Base-by-base conservation (phyloP, 2,888 invertebrate genomes). In the Nycteola revayana region DNA sequence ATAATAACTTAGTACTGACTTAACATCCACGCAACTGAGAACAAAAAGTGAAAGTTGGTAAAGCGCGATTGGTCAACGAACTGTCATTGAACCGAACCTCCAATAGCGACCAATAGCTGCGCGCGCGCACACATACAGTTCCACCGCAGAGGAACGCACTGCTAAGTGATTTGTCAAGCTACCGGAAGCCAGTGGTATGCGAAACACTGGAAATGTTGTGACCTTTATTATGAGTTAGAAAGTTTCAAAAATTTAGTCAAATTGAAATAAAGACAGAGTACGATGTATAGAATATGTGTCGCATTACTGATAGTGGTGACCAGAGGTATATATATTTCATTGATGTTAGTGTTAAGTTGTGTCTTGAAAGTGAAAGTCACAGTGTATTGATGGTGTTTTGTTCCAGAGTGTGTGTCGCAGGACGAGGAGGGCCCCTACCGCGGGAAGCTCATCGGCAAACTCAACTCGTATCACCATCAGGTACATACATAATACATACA, bases 401-500 rank as follows among this genome's bases (percentile, higher is more conserved):
- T 82, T 82, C 11, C 71, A 87, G 87, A 72, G 34, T 75, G 78
- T 42, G 63, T 50, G 27, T 74, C 85, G n/a, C 86, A 90, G 53
- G 93, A 94, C 32, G 92, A 93, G 25, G 93, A 92, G 21, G 94
- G 93, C 0, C 93, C 93, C 3, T 95, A 96, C 68, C 90, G 89
- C 40, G 97, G 97, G 28, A 95, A 94, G 77, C 92, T 92, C 56
- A 85, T 97, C 36, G 96, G 96, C 3, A 95, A 94, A 79, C 82
- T 97, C 25, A 96, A 96, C 79, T 94, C 96, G 0, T 97, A 96
- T 70, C 96, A 97, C 76, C 96, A 97, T 74, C 96, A 92, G 83
- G 91, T 90, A 62, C 3, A 25, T n/a, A n/a, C n/a, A n/a, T n/a
- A n/a, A n/a, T 14, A 14, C 14, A 14, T 14, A 14, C 14, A 14